Conservation (phyloP, 2,797 vertebrate genomes). For the Melanotaenia boesemani region DNA sequence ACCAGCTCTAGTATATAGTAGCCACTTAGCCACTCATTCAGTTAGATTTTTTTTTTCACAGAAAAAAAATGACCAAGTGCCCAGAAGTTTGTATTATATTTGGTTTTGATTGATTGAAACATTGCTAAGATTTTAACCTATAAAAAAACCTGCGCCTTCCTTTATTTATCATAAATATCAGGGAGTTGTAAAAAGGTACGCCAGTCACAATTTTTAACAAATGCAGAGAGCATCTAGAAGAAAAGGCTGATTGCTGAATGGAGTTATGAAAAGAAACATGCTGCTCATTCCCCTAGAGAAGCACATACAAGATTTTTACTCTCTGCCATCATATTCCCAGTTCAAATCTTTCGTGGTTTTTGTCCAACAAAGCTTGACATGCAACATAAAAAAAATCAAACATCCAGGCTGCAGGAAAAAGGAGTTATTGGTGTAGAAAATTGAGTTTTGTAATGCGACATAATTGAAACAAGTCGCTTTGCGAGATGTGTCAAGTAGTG, state of each 20-base stretch:
- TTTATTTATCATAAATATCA: background rate
- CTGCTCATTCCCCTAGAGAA: constrained; percentile 46
- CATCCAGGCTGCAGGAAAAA: constrained; percentile 31
- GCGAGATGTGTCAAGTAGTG: constrained; percentile 33
- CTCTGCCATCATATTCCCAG: constrained; percentile 37
- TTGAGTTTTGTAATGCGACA: constrained; percentile 72
- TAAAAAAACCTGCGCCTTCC: background rate
- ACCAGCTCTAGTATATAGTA: too few relatives aligned
- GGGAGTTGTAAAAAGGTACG: background rate
- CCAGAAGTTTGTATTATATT: too few relatives aligned
- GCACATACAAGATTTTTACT: constrained; percentile 43
- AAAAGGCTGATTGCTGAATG: constrained; percentile 25
- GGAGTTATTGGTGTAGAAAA: constrained; percentile 76
- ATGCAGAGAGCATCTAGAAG: constrained; percentile 1
- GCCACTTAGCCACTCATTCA: too few relatives aligned
- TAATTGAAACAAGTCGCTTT: constrained; percentile 66
- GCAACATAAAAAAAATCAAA: constrained; percentile 75
- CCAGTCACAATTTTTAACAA: constrained; percentile 18
- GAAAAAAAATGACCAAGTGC: too few relatives aligned
- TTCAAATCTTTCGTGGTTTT: constrained; percentile 45
- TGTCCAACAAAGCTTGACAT: constrained; percentile 59
- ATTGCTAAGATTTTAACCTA: background rate
- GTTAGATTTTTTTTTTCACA: too few relatives aligned
- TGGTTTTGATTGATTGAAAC: background rate
- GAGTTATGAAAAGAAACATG: constrained; percentile 41